Percentiles rank a stretch among this genome's conserved stretches.
These are phyloP conservation scores for Chloebia gouldiae DNA, from an alignment of 2,113 vertebrate genomes.

Conservation along the genomic window DNA sequence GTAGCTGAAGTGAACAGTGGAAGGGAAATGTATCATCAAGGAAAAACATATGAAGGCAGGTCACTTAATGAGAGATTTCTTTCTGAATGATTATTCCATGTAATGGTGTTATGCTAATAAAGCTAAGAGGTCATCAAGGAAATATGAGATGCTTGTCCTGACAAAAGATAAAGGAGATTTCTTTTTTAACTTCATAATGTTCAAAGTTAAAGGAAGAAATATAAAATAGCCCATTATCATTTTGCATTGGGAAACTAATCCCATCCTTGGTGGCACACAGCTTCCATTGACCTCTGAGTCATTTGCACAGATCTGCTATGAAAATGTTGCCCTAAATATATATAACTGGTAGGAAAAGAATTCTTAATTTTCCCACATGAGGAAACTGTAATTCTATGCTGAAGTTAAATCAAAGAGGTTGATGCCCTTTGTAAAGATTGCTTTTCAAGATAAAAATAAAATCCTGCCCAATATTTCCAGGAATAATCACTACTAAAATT, in stretches of 20 bases:
- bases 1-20: not conserved
- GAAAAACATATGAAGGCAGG: not conserved
- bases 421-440: not conserved
- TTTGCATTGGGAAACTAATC: not conserved
- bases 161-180: not conserved
- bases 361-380: not conserved
- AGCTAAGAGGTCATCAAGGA: not conserved
- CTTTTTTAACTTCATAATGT: not conserved
- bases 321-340: not conserved
- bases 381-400: not conserved
- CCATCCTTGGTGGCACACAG: not conserved
- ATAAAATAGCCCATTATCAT: not conserved
- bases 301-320: not conserved
- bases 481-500: not conserved
- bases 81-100: not conserved
- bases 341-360: not conserved
- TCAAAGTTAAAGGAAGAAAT: slow-evolving; percentile 9
- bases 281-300: not conserved
- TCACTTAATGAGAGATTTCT: slow-evolving; percentile 1
- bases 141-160: not conserved
- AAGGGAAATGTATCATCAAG: not conserved
- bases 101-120: not conserved
- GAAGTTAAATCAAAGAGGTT: not conserved
- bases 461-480: not conserved
- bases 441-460: not conserved